Percentiles rank a stretch among this genome's conserved stretches.
These are phyloP conservation scores for Edolisoma coerulescens DNA, from an alignment of 2,113 vertebrate genomes.

Conservation along the genomic window DNA sequence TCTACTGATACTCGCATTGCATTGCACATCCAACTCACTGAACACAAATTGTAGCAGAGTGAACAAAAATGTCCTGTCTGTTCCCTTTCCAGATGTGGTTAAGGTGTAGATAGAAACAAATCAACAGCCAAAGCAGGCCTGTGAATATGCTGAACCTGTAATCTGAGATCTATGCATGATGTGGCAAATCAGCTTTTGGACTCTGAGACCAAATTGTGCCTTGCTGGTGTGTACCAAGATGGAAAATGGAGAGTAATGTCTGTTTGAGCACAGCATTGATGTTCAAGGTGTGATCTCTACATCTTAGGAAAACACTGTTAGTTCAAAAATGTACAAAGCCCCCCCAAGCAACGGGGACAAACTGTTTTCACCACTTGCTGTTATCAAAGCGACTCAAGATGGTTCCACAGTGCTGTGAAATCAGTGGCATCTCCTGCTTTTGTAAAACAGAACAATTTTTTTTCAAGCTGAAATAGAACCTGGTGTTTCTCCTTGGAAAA, in stretches of 20 bases:
- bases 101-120: neutral
- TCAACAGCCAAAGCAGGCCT: neutral
- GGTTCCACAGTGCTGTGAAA: neutral
- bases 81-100: neutral
- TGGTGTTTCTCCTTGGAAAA: neutral
- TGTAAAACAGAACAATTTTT: neutral
- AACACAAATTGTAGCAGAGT: neutral
- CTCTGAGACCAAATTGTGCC: neutral
- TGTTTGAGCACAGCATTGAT: neutral
- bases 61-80: neutral
- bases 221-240: fast-evolving
- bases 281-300: neutral
- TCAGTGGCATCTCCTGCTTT: neutral
- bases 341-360: neutral
- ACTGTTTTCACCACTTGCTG: neutral
- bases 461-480: neutral
- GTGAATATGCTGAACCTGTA: neutral
- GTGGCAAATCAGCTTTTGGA: neutral
- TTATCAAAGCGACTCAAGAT: neutral
- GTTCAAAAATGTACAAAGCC: neutral
- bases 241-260: neutral
- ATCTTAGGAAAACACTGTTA: neutral
- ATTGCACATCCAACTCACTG: neutral
- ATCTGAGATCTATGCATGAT: fast-evolving
- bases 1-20: neutral